A percentile compares a stretch with the other conserved stretches of the same genome.
phyloP scores from a whole-genome alignment of 2,888 invertebrate genomes.

The Drosophila kokeensis region DNA sequence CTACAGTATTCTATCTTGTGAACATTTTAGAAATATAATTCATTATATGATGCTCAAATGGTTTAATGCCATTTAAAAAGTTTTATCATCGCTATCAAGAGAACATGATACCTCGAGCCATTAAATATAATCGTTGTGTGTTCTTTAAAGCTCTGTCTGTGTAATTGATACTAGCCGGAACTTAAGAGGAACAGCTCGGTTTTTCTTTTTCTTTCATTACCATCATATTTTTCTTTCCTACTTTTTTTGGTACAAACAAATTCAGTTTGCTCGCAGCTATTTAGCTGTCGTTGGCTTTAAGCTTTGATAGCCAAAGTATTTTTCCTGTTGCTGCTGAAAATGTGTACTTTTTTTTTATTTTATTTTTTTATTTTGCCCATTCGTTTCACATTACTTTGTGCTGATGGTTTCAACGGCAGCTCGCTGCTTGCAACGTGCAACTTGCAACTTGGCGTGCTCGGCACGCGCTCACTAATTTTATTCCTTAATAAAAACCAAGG shows the following conservation, averaged over 20 bases:
- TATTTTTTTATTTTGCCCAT: slow-evolving; percentile 61
- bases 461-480: slow-evolving; percentile 78
- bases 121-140: neutral
- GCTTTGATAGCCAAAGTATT: slow-evolving; percentile 24
- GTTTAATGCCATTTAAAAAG: neutral
- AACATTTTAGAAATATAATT: neutral
- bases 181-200: neutral
- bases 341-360: slow-evolving; percentile 54
- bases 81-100: neutral
- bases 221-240: neutral
- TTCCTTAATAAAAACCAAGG: slow-evolving; percentile 75
- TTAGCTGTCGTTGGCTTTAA: slow-evolving; percentile 51
- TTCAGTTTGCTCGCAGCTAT: slow-evolving; percentile 36
- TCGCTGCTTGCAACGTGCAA: slow-evolving; percentile 37
- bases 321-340: slow-evolving; percentile 46
- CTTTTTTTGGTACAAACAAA: slow-evolving; percentile 33
- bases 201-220: neutral
- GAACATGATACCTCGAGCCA: neutral
- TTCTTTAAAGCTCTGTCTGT: neutral
- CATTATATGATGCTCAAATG: neutral
- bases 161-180: slow-evolving; percentile 1
- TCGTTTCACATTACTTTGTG: slow-evolving; percentile 67
- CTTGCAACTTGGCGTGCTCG: slow-evolving; percentile 68
- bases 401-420: slow-evolving; percentile 17
- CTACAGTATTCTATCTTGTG: neutral